Base-by-base conservation (phyloP, 2,888 invertebrate genomes). In the Onthophagus sagittarius region DNA sequence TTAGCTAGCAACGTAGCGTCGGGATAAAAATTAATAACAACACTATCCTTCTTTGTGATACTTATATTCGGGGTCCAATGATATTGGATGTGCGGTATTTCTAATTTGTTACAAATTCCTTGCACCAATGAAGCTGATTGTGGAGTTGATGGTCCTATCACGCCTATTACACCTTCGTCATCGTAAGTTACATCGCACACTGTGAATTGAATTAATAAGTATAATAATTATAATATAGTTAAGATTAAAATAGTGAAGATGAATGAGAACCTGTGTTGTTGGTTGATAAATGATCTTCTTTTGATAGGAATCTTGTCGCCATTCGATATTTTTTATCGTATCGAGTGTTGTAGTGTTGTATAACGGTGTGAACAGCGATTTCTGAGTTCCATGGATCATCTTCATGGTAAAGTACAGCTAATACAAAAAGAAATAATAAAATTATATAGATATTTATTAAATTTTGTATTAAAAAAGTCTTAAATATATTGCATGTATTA, bases 61-160 rank as follows among this genome's bases (percentile, higher is more conserved):
- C 89, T 88, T 77, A 93, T 91, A 0, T 76, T 77, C 5, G 90
- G 88, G 77, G 93, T 91, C 88, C 93, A 93, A 76, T 90, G 90
- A 0, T 91, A 91, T 80, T 94, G 90, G 73, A 98, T 88, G 81
- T 96, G 94, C 0, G 98, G 97, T 75, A 98, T 89, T 86, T 96
- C 95, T 78, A 95, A 88, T 73, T 90, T 90, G 82, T 94, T 93
- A 79, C 94, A 93, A 77, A 96, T 90, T 33, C 95, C 94, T 82
- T 95, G 92, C 6, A 96, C 91, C 80, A 95, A 93, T 62, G 90
- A 88, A 2, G 93, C 87, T 0, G 91, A 88, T 63, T 87, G 84
- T 76, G 87, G 88, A 65, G 90, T 88, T 75, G 90, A 89, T 0
- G 97, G 96, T 0, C 97, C 97, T 80, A 97, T 92, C 53, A 98